Percentiles rank a stretch among this genome's conserved stretches.
Evolutionary conservation across 2,888 invertebrate genomes (phyloP).

Genomic region (Tromatobia lineatoria): DNA sequence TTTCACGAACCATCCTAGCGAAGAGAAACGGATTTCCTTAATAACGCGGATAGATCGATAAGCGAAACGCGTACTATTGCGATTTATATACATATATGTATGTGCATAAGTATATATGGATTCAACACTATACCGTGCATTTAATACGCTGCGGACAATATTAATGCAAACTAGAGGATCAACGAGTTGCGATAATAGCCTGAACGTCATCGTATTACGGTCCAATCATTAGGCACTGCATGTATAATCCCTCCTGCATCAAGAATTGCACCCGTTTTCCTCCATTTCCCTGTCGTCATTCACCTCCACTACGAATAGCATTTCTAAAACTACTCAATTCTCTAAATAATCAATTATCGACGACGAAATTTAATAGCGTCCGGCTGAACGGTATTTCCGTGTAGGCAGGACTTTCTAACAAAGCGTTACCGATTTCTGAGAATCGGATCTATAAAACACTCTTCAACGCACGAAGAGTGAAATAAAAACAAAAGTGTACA

Average conservation of each 20-base stretch:
- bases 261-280: neutral
- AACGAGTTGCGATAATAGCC: conserved; percentile 16
- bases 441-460: too few relatives aligned
- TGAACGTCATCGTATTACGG: conserved; percentile 13
- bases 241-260: conserved; percentile 8
- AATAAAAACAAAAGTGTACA: neutral
- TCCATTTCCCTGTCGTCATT: neutral
- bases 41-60: neutral
- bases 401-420: neutral
- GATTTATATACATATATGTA: neutral
- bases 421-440: neutral
- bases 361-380: neutral
- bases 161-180: conserved; percentile 15
- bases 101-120: neutral
- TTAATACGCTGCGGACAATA: neutral
- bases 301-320: neutral
- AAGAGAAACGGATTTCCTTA: neutral
- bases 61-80: neutral
- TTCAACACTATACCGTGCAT: neutral
- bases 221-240: conserved; percentile 13
- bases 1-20: neutral
- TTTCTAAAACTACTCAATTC: neutral
- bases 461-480: too few relatives aligned
- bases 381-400: too few relatives aligned
- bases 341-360: neutral